Percentiles rank a stretch among this genome's conserved stretches.
phyloP scores from a whole-genome alignment of 2,888 invertebrate genomes.

The Agriotes lineatus region DNA sequence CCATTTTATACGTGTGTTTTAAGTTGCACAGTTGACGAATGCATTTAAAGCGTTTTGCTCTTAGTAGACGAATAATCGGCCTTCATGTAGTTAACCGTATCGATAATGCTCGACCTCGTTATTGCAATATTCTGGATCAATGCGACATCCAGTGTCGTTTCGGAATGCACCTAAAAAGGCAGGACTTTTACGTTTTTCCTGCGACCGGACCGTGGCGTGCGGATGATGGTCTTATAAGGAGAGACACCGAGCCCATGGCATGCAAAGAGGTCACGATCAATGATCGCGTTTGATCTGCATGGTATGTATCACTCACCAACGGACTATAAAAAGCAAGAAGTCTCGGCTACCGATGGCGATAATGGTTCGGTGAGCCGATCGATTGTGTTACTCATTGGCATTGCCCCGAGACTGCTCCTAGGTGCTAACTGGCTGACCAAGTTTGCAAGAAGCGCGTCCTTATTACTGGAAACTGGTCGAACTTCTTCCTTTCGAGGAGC shows the following conservation, averaged over 20 bases:
- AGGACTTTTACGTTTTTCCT: conserved; percentile 24
- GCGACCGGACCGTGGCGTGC: conserved; percentile 19
- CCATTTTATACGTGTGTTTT: too few species aligned
- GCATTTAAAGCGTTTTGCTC: too few species aligned
- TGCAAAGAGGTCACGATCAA: conserved; percentile 39
- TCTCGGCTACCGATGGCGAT: conserved; percentile 10
- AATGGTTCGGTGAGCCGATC: background rate
- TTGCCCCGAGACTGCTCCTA: background rate
- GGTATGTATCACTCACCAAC: conserved; percentile 13
- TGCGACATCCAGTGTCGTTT: conserved; percentile 4
- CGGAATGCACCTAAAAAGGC: conserved; percentile 25
- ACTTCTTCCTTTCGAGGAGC: conserved; percentile 39
- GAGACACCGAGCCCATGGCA: conserved; percentile 31
- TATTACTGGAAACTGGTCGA: conserved; percentile 35
- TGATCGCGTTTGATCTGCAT: conserved; percentile 27
- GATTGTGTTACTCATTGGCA: conserved; percentile 21
- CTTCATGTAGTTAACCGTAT: background rate
- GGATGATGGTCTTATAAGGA: conserved; percentile 35
- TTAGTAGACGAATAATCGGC: too few species aligned
- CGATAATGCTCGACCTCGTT: background rate
- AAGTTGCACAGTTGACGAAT: too few species aligned
- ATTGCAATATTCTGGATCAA: conserved; percentile 15
- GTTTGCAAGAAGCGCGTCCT: conserved; percentile 31
- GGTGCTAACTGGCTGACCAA: conserved; percentile 32
- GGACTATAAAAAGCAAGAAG: conserved; percentile 19